Evolutionary conservation across 2,113 vertebrate species (phyloP), one percentile per base, ranked within the genome.

Genomic region (Tychaedon coryphoeus): DNA sequence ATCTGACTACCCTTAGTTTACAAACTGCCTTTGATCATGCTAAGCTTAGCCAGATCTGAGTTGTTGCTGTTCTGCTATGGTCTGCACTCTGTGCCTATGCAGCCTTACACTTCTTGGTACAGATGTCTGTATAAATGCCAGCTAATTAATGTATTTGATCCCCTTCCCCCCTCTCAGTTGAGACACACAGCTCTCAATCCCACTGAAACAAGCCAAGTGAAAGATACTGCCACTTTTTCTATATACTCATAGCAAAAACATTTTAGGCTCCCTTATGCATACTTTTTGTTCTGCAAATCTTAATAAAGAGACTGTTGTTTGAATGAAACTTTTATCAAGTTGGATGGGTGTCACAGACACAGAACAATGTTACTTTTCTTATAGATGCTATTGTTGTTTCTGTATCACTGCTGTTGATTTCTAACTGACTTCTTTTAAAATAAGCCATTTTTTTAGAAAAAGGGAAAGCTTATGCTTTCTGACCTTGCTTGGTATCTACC

Each of bases 141-240:
- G 2, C 22, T 50, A 24, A 50, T 20, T 2, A 48, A 57, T 9
- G 9, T 5, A 48, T 51, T 38, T 0, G 0, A 9, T 57, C 22
- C 16, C 12, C 15, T 94, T 79, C 47, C 33, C 83, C 15, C 12
- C 12, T 42, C n/a, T 67, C 60, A n/a, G 22, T 1, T 40, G n/a
- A 57, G 13, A 2, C 28, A n/a, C 15, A 75, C 50, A 96, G 26
- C 19, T 74, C 17, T 45, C 14, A 54, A 6, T 36, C 10, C 7
- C 66, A 31, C 7, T 28, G 57, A 34, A 94, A 47, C 7, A 19
- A 67, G 19, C 3, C 26, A 47, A 42, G 34, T 34, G 23, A 73
- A 23, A 42, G 25, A 62, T 60, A 26, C 9, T 33, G 34, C 17
- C 24, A 22, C 33, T 91, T 66, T 45, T 71, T 33, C 25, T 61